These are phyloP conservation scores for Edolisoma coerulescens DNA, from an alignment of 2,113 vertebrate genomes.

Conservation along the genomic window DNA sequence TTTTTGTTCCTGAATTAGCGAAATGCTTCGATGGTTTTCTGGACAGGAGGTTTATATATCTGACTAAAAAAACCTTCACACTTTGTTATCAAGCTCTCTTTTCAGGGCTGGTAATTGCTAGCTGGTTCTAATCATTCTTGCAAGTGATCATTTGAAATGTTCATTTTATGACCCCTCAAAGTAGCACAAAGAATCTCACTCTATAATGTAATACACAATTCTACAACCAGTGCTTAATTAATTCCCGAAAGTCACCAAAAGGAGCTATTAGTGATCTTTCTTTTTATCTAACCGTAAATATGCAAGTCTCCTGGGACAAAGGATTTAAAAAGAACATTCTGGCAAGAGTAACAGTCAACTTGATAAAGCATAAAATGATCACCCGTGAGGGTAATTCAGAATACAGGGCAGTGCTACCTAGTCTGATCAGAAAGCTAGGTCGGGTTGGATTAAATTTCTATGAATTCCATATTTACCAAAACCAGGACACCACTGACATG, in stretches of 20 bases:
- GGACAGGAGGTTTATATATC: neutral
- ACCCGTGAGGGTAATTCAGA: conserved; percentile 24
- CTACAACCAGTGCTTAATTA: conserved; percentile 68
- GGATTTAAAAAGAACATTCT: conserved; percentile 37
- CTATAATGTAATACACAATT: conserved; percentile 65
- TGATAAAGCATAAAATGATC: conserved; percentile 40
- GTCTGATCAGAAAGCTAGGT: conserved; percentile 24
- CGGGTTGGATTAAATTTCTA: neutral
- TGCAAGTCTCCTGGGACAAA: conserved; percentile 33
- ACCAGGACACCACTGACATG: neutral
- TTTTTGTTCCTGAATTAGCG: neutral
- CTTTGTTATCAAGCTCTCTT: conserved; percentile 18
- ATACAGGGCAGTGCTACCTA: neutral
- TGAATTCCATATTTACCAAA: neutral
- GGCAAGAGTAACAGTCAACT: conserved; percentile 40
- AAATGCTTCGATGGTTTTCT: neutral
- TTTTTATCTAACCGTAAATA: conserved; percentile 58
- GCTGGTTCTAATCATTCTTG: conserved; percentile 63
- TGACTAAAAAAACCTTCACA: neutral
- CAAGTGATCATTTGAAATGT: conserved; percentile 59
- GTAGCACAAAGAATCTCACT: conserved; percentile 59
- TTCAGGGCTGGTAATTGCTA: conserved; percentile 31
- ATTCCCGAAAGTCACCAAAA: conserved; percentile 55
- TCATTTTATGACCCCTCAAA: conserved; percentile 68
- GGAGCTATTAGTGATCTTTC: conserved; percentile 59